Conservation (phyloP, 1,140 invertebrate genomes). For the Anastrepha ludens region DNA sequence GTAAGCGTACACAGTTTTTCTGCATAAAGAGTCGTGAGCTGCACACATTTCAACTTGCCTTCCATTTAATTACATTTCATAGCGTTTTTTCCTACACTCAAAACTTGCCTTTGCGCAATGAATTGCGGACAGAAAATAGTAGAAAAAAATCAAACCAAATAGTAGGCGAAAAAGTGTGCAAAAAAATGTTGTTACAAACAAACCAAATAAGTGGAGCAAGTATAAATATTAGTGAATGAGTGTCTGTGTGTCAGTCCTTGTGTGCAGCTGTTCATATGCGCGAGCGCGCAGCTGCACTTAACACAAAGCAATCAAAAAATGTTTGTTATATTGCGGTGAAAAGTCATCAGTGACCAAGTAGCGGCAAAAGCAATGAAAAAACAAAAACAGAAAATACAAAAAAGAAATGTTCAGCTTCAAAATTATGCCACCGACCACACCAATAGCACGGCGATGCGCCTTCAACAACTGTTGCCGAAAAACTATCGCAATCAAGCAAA, state of each 20-base stretch:
- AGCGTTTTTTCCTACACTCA: slow-evolving; percentile 12
- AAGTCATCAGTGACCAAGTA: slow-evolving; percentile 52
- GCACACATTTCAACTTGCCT: not conserved
- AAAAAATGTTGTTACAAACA: not conserved
- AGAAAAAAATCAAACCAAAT: not conserved
- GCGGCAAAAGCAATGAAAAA: not conserved
- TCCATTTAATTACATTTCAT: slow-evolving; percentile 26
- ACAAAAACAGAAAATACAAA: not conserved
- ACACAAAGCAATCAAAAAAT: slow-evolving; percentile 60
- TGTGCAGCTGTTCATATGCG: not conserved
- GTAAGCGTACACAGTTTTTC: not conserved
- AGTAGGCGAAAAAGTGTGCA: not conserved
- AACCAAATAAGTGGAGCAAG: not conserved
- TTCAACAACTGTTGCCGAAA: not conserved
- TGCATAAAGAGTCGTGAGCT: not conserved
- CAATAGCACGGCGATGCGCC: not conserved
- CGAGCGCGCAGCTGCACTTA: slow-evolving; percentile 59
- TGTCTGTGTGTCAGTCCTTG: not conserved
- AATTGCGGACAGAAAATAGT: slow-evolving; percentile 6
- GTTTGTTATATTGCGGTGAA: slow-evolving; percentile 60
- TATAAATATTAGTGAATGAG: not conserved
- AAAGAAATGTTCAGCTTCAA: not conserved
- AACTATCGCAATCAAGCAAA: slow-evolving; percentile 46
- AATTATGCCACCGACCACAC: not conserved
- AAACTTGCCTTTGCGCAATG: not conserved